Evolutionary conservation across 92 coral and sea anemone species (phyloP).

Genomic region (Muricea muricata): DNA sequence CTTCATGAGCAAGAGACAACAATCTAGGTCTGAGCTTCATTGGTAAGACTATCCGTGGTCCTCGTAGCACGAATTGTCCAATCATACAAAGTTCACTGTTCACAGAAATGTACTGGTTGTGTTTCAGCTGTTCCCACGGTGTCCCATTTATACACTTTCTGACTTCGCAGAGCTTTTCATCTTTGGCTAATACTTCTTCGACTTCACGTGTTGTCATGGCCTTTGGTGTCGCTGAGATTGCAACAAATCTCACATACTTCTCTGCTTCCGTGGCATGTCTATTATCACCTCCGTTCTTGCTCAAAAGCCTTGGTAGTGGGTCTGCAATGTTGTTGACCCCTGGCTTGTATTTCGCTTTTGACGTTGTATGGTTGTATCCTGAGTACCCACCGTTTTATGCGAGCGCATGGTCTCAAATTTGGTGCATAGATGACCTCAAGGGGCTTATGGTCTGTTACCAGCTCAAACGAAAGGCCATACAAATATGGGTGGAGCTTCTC

Average conservation of each 20-base stretch:
- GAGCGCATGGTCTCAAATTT: neutral
- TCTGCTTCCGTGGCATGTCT: neutral
- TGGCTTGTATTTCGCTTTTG: neutral
- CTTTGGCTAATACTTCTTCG: constrained; percentile 38
- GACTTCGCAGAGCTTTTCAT: constrained; percentile 51
- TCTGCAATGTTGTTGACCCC: neutral
- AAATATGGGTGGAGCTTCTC: constrained; percentile 49
- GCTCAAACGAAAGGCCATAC: constrained; percentile 31
- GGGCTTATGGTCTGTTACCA: constrained; percentile 44
- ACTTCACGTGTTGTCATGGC: constrained; percentile 52
- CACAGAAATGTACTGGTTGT: constrained; percentile 55
- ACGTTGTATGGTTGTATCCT: constrained; percentile 1
- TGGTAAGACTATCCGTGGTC: constrained; percentile 58
- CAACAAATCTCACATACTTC: constrained; percentile 51
- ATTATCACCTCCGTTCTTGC: neutral
- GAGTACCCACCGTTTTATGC: neutral
- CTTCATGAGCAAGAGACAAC: constrained; percentile 54
- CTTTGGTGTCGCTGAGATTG: constrained; percentile 43
- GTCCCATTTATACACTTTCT: constrained; percentile 48
- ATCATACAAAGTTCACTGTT: constrained; percentile 55
- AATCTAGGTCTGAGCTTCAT: constrained; percentile 45
- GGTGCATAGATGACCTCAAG: neutral
- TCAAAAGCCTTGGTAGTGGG: neutral
- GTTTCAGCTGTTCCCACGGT: constrained; percentile 36
- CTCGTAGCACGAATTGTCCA: constrained; percentile 52